phyloP scores from a whole-genome alignment of 30 jellyfish, hydroid and myxozoan genomes.

The Aurelia coerulea region DNA sequence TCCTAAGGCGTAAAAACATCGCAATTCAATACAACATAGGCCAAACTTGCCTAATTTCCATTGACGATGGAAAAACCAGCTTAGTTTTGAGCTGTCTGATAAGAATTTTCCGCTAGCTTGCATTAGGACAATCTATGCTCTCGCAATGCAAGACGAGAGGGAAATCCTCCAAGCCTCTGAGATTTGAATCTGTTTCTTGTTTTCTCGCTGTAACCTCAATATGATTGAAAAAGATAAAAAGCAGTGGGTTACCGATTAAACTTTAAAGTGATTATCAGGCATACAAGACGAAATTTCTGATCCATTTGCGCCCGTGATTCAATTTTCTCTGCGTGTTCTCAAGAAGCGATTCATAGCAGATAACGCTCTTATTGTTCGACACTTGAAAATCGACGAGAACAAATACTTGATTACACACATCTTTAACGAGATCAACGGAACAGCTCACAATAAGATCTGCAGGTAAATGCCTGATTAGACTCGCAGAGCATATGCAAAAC shows the following conservation, averaged over 20 bases:
- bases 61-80: too few relatives aligned
- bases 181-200: not conserved
- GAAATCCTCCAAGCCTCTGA: not conserved
- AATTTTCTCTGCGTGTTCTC: conserved; percentile 46
- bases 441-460: too few relatives aligned
- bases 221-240: conserved; percentile 19
- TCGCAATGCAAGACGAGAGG: not conserved
- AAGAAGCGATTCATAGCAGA: conserved; percentile 29
- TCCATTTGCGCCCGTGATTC: conserved; percentile 32
- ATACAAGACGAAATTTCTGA: conserved; percentile 7
- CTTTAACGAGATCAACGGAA: conserved; percentile 20
- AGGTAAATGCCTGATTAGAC: too few relatives aligned
- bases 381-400: too few relatives aligned
- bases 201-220: not conserved
- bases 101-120: not conserved
- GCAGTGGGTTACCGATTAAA: conserved; percentile 35
- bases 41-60: too few relatives aligned
- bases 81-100: too few relatives aligned
- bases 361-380: conserved; percentile 9
- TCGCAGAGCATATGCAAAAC: too few relatives aligned
- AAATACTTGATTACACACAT: not conserved
- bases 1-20: not conserved
- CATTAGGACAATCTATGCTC: not conserved
- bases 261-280: conserved; percentile 12
- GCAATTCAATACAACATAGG: not conserved